Base-by-base conservation (phyloP, 2,113 vertebrate genomes). In the Dunckerocampus dactyliophorus region DNA sequence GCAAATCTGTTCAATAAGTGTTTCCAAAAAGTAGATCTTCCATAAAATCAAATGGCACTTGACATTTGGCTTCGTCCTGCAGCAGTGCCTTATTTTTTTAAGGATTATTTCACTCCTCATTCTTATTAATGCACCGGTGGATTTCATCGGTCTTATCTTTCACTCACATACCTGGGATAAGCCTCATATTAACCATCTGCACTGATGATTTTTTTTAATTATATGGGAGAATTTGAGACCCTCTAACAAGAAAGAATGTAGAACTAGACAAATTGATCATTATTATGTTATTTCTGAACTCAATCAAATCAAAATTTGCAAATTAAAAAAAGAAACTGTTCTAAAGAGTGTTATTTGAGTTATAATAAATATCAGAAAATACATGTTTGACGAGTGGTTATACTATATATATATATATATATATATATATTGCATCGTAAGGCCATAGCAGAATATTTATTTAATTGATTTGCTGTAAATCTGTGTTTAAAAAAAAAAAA, bases 141-240 rank as follows among this genome's bases (percentile, higher is more conserved):
- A 82, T 86, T 87, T 81, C 81, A 88, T 88, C 82, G 80, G 56
- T 79, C 85, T 88, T 87, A 87, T 88, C 87, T 82, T 71, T 70
- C 60, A 72, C 22, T 56, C 74, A 79, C 87, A 88, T 85, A 88
- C 87, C 87, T 87, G 81, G 80, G 79, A 80, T 81, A 81, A 83
- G 79, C 79, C 60, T 46, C 66, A 87, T 75, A 86, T 87, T 85
- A 87, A 77, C 54, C 87, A 85, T 86, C 83, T 83, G 82, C 85
- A 88, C 80, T 83, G 85, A 87, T 82, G 85, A 87, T 86, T 88
- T 84, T 76, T 82, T 83, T 69, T 77, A 83, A 83, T 86, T 85
- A 82, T 76, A 67, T 66, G 1, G 31, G 69, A 65, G 46, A 24
- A 65, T 74, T 73, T 7, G 15, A 39, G 34, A 22, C 70, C 59